A percentile compares a stretch with the other conserved stretches of the same genome.
Evolutionary conservation across 2,113 vertebrate species (phyloP).

Genomic region (Gracilinanus agilis): DNA sequence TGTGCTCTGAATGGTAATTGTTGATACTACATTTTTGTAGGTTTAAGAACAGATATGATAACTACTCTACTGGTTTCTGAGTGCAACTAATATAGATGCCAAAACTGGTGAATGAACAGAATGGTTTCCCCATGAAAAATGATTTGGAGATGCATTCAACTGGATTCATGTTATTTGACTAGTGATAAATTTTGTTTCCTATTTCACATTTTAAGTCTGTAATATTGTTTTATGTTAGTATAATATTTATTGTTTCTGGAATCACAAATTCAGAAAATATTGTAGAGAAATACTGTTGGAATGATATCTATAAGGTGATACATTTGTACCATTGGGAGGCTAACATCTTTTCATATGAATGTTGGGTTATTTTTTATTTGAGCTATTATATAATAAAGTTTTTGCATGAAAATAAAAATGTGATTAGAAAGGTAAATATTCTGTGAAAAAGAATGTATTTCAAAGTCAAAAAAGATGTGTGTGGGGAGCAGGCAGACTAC

Average conservation of each 20-base stretch:
- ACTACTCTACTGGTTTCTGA: neutral
- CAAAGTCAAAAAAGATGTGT: too few relatives aligned
- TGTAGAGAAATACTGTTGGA: neutral
- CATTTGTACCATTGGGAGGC: neutral
- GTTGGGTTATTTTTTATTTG: too few relatives aligned
- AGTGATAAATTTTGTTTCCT: neutral
- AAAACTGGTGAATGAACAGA: neutral
- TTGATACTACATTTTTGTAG: neutral
- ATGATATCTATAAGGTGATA: neutral
- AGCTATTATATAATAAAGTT: too few relatives aligned
- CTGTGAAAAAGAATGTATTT: too few relatives aligned
- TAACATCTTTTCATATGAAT: neutral
- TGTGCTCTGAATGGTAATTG: neutral
- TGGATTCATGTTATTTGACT: neutral
- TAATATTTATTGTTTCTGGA: neutral
- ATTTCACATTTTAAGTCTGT: neutral
- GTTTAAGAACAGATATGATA: neutral
- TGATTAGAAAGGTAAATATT: too few relatives aligned
- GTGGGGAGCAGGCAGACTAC: too few relatives aligned
- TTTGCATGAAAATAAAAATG: too few relatives aligned
- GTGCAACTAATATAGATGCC: neutral
- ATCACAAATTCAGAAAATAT: neutral
- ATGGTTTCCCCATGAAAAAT: neutral
- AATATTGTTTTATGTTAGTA: neutral
- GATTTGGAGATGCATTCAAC: neutral